Evolutionary conservation across 2,797 vertebrate species (phyloP).

Genomic region (Fringilla coelebs): DNA sequence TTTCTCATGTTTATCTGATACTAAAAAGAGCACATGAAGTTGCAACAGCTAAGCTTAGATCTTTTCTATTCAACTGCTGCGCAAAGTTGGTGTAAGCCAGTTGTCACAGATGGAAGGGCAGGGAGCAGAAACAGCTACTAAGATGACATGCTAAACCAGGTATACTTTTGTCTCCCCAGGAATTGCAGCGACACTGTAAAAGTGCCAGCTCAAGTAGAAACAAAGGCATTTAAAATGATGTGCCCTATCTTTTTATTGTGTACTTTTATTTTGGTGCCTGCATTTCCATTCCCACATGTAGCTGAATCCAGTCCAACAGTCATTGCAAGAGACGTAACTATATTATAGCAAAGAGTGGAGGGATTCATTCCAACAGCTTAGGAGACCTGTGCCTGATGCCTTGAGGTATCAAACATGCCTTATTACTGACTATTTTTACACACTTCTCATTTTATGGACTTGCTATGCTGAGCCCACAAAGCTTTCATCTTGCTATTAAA

Average conservation of each 20-base stretch:
- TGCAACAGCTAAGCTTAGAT: neutral
- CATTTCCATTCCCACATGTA: neutral
- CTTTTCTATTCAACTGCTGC: neutral
- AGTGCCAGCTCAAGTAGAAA: neutral
- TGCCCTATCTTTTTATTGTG: neutral
- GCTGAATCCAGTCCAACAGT: neutral
- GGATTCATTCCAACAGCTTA: neutral
- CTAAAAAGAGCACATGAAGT: neutral
- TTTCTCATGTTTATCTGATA: neutral
- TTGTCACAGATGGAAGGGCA: neutral
- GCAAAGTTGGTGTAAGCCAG: neutral
- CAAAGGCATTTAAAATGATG: neutral
- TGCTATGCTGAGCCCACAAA: neutral
- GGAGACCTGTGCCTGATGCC: neutral
- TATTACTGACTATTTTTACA: constrained; percentile 14
- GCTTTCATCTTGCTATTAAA: neutral
- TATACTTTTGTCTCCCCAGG: neutral
- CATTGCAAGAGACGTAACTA: fast-evolving
- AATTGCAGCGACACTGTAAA: neutral
- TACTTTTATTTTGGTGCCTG: neutral
- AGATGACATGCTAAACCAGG: neutral
- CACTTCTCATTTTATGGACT: constrained; percentile 27
- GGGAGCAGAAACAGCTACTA: neutral
- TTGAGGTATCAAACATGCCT: neutral
- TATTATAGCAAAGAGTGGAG: neutral